Evolutionary conservation across 1,140 invertebrate genomes (phyloP).

Genomic region (Drosophila grimshawi): DNA sequence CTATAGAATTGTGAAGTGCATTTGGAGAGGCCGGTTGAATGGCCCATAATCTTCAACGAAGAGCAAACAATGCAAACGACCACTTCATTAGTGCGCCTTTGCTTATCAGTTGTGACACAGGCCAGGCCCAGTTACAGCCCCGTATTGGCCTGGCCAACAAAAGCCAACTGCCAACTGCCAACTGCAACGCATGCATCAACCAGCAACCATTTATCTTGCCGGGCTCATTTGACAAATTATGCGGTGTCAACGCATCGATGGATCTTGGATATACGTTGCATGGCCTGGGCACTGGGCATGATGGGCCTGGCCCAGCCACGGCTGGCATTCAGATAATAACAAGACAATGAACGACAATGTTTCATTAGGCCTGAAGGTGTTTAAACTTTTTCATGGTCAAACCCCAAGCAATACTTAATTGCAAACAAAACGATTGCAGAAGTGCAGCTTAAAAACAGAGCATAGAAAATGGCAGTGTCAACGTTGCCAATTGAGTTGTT

Average conservation of each 20-base stretch:
- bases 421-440: no score
- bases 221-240: conserved; percentile 70
- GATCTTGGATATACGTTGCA: neutral
- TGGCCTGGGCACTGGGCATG: neutral
- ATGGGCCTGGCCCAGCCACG: conserved; percentile 29
- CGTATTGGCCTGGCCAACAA: conserved; percentile 8
- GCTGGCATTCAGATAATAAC: conserved; percentile 64
- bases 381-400: conserved; percentile 83
- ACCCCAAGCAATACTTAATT: neutral
- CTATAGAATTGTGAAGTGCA: conserved; percentile 33
- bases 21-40: conserved; percentile 40
- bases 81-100: conserved; percentile 61
- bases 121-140: conserved; percentile 4
- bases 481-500: conserved; percentile 34
- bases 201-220: conserved; percentile 61
- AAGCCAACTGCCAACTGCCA: conserved; percentile 41
- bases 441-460: conserved; percentile 34
- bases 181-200: conserved; percentile 25
- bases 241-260: conserved; percentile 47
- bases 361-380: conserved; percentile 62
- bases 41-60: conserved; percentile 52
- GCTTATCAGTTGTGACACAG: conserved; percentile 49
- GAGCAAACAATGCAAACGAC: conserved; percentile 55
- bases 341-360: conserved; percentile 41
- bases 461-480: conserved; percentile 4